These are phyloP conservation scores for Drosophila kurseongensis DNA, from an alignment of 1,140 invertebrate species.

Conservation along the genomic window DNA sequence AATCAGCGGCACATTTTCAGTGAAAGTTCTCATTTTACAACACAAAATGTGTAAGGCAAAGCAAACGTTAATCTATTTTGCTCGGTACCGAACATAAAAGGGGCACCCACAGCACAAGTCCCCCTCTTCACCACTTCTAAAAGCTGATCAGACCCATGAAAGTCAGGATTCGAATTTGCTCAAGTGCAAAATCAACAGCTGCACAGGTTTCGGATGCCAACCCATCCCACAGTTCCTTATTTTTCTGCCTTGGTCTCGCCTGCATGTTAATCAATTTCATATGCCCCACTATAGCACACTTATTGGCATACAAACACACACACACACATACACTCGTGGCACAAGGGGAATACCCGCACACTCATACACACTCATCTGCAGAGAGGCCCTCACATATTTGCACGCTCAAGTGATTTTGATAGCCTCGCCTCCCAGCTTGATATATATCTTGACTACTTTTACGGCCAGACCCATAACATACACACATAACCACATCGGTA, in stretches of 20 bases:
- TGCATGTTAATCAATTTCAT: conserved; percentile 72
- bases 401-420: conserved; percentile 70
- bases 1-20: background rate
- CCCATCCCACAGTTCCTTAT: background rate
- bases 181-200: conserved; percentile 65
- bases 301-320: conserved; percentile 50
- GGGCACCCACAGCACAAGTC: background rate
- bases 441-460: conserved; percentile 56
- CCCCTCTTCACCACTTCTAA: background rate
- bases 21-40: conserved; percentile 8
- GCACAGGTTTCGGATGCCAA: conserved; percentile 32
- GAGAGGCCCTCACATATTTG: conserved; percentile 48
- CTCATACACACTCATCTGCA: conserved; percentile 14
- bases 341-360: conserved; percentile 14
- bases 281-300: conserved; percentile 60
- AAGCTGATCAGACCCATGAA: conserved; percentile 27
- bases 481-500: conserved; percentile 18
- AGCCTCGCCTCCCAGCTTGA: conserved; percentile 6
- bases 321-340: conserved; percentile 6
- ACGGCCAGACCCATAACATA: conserved; percentile 36
- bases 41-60: conserved; percentile 9
- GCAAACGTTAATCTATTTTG: conserved; percentile 17
- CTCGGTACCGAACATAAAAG: conserved; percentile 20
- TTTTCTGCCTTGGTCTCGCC: conserved; percentile 10
- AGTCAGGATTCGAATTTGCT: conserved; percentile 56